Evolutionary conservation across 2,113 vertebrate species (phyloP), one percentile per base, ranked within the genome.

Genomic region (Xiphorhynchus elegans): DNA sequence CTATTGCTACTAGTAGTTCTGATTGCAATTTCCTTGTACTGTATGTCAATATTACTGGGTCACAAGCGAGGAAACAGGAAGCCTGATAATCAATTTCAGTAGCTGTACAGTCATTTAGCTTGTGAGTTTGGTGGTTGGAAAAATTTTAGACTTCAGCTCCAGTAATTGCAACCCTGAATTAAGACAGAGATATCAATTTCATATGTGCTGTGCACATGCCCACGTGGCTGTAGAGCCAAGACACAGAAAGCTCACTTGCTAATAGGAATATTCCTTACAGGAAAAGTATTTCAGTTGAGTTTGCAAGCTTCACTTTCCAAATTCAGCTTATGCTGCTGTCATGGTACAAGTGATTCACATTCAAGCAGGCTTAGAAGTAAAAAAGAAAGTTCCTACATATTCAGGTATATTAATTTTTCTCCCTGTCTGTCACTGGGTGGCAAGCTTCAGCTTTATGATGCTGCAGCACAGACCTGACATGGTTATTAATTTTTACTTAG

Each of bases 1-100:
- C 96, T 97, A 92, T 95, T 96, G 96, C 95, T 97, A 90, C 91
- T 95, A 89, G 79, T 95, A 88, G 94, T 82, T 95, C 91, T 94
- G 94, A 95, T 77, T 95, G 82, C 94, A 97, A 87, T 96, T 97
- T 96, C 89, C 89, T 95, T 95, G 89, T 95, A 94, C 89, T 0
- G 46, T 53, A 14, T 95, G 94, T 94, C 96, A 93, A 92, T 96
- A 90, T 84, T 59, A 26, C 90, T 84, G 83, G 90, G 92, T 97
- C 97, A 93, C 73, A 79, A 62, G 93, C 2, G 6, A 86, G 89
- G 91, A 84, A 96, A 87, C 91, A 94, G 84, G 93, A 95, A 96
- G 85, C 53, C 73, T 95, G 89, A 87, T 96, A 95, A 96, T 95
- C 95, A 95, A 95, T 97, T 88, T 96, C 33, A 56, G 90, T 66